Evolutionary conservation across 2,797 vertebrate genomes (phyloP), one percentile per base, ranked within the genome.

Genomic region (Tachyglossus aculeatus): DNA sequence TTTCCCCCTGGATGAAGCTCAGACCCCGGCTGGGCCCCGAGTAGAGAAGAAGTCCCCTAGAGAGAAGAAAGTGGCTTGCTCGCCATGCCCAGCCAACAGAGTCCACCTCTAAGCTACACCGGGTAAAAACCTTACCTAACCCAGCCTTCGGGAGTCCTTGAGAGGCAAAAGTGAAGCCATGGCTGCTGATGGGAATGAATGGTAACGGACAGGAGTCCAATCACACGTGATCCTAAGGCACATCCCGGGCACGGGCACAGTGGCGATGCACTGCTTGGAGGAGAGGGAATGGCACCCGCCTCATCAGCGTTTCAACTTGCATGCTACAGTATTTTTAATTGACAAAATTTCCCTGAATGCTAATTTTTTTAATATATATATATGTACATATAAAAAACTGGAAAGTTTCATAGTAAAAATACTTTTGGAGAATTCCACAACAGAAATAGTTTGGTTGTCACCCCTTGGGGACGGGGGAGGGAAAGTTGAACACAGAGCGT

Each of bases 171-270:
- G 78, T 69, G 70, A 62, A 65, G 55, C 70, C 53, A 73, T 69
- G 80, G 78, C 79, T 36, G 24, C 67, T 67, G 55, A 62, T 78
- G 66, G 19, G 50, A 80, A 76, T 69, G 63, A 80, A 71, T 1
- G 37, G 50, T 44, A 59, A 27, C 14, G 15, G 48, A 41, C 45
- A 32, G 31, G 67, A 64, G 65, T 76, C 82, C 84, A 76, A 74
- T 89, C 89, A 85, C 85, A 84, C 43, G 86, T 81, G 83, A 86
- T 85, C 74, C 88, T 93, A 93, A 94, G 93, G 92, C 93, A 94
- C 90, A n/a, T n/a, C n/a, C n/a, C n/a, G n/a, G 65, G 89, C 78
- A 84, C 68, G 75, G 67, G 44, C 76, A 80, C 85, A 79, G 67
- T 73, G 60, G 50, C 36, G 68, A 61, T 64, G 80, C 78, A 76